Conservation (phyloP, 2,797 vertebrate genomes). For the Rhincodon typus region DNA sequence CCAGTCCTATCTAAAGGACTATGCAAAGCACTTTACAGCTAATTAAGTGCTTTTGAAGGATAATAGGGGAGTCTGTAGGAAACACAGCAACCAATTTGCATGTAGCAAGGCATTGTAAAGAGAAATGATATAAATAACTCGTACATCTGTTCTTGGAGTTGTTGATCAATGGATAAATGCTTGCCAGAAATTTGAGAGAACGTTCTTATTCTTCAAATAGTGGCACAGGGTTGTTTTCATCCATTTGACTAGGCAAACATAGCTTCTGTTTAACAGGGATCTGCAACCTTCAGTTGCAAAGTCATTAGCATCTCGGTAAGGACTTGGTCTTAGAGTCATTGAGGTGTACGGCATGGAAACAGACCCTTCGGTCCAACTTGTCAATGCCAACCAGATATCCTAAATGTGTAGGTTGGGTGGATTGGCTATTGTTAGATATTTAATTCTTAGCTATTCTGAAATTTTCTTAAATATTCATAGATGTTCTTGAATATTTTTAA, state of each 20-base stretch:
- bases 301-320: neutral
- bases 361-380: too few relatives aligned
- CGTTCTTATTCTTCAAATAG: neutral
- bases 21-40: neutral
- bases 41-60: neutral
- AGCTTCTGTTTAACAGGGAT: neutral
- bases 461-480: too few relatives aligned
- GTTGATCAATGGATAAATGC: neutral
- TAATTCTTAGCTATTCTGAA: too few relatives aligned
- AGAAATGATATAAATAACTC: neutral
- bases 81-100: neutral
- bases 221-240: neutral
- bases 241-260: neutral
- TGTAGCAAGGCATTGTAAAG: neutral
- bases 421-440: too few relatives aligned
- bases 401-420: too few relatives aligned
- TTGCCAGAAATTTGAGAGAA: neutral
- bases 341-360: too few relatives aligned
- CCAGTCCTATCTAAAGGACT: too few relatives aligned
- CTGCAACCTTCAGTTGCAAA: neutral
- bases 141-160: neutral
- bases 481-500: too few relatives aligned
- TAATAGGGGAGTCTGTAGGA: neutral
- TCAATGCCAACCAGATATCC: too few relatives aligned
- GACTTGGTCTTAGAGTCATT: too few relatives aligned